Evolutionary conservation across 2,797 vertebrate genomes (phyloP).

Genomic region (Euthynnus affinis): DNA sequence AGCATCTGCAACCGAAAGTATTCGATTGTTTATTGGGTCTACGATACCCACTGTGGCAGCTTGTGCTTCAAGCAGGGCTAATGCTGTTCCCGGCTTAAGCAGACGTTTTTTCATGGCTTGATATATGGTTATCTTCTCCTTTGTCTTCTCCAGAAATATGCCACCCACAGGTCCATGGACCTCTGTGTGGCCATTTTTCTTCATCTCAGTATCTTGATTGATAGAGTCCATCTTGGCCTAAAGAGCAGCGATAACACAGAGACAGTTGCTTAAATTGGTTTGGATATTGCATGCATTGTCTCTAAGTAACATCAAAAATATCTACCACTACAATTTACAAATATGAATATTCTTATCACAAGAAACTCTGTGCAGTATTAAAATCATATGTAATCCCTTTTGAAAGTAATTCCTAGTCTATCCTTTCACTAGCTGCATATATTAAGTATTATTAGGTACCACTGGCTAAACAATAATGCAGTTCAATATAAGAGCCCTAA

Average conservation of each 20-base stretch:
- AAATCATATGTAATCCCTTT: not conserved
- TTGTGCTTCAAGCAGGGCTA: conserved; percentile 94
- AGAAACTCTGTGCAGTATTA: not conserved
- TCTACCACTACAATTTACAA: not conserved
- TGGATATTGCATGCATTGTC: not conserved
- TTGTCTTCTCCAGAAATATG: conserved; percentile 89
- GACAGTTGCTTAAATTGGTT: conserved; percentile 20
- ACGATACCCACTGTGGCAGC: conserved; percentile 92
- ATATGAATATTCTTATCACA: not conserved
- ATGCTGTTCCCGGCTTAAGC: conserved; percentile 90
- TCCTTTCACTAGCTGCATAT: not conserved
- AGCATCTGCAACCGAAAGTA: conserved; percentile 89
- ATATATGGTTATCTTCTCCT: conserved; percentile 92
- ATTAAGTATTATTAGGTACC: not conserved
- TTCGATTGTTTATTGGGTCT: conserved; percentile 90
- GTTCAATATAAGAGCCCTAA: too few relatives aligned
- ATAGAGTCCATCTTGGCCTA: conserved; percentile 68
- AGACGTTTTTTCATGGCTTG: conserved; percentile 94
- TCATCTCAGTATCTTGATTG: conserved; percentile 15
- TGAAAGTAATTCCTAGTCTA: not conserved
- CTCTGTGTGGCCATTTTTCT: conserved; percentile 68
- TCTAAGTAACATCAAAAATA: not conserved
- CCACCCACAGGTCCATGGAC: conserved; percentile 90
- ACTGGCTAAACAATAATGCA: not conserved
- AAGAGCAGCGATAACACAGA: conserved; percentile 42